Conservation (phyloP, 2,113 vertebrate genomes). For the Isichthys henryi region DNA sequence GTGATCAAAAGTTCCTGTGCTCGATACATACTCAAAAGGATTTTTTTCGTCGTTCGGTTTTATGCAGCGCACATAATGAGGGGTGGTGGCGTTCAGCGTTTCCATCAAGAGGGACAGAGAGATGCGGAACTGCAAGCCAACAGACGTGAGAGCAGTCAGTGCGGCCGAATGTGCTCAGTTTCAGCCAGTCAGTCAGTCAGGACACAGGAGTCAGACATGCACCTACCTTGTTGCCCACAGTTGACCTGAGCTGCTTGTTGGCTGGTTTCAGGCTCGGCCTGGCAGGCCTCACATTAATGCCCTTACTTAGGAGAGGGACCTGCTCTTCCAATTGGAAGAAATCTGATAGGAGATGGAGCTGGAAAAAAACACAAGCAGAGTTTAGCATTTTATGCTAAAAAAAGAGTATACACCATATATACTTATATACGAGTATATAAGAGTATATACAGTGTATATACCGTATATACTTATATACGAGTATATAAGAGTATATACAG, state of each 20-base stretch:
- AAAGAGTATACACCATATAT: not conserved
- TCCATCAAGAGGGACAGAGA: constrained; percentile 88
- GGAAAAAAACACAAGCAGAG: constrained; percentile 14
- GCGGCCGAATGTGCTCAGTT: not conserved
- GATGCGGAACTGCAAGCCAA: constrained; percentile 70
- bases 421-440: no score
- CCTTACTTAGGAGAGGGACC: constrained; percentile 43
- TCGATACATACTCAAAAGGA: constrained; percentile 81
- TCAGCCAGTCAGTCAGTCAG: not conserved
- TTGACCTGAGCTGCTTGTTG: constrained; percentile 80
- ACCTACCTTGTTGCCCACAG: constrained; percentile 86
- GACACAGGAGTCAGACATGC: not conserved
- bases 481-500: no score
- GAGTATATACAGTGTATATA: not conserved
- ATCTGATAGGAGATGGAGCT: constrained; percentile 78
- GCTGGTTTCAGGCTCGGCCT: constrained; percentile 69
- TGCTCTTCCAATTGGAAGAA: constrained; percentile 77
- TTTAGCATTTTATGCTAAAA: not conserved
- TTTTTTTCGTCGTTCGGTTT: constrained; percentile 92
- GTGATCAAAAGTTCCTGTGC: not conserved
- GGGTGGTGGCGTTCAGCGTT: constrained; percentile 88
- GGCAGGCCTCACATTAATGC: constrained; percentile 75
- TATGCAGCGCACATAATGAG: constrained; percentile 94
- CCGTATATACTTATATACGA: no score
- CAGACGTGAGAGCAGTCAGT: not conserved